Evolutionary conservation across 2,113 vertebrate species (phyloP), one percentile per base, ranked within the genome.

Genomic region (Hyperopisus bebe): DNA sequence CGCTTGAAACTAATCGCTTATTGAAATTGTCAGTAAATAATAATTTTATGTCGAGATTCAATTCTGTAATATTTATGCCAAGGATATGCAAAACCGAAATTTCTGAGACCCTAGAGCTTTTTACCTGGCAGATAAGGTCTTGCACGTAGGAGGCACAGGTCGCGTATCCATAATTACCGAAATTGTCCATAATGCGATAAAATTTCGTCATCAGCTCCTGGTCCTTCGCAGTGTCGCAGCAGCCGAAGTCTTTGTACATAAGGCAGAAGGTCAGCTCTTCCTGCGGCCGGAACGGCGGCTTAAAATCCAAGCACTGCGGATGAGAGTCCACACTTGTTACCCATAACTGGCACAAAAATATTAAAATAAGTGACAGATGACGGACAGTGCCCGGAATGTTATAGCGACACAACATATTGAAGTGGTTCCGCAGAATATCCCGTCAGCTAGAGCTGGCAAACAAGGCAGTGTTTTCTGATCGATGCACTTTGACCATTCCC

Each of bases 221-320:
- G 94, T 99, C 98, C 3, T 93, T 97, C 74, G 89, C 82, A 0
- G 86, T 90, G 8, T 97, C 95, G 90, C 98, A 99, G 96, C 98
- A 99, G 93, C 98, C 98, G 84, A 99, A 98, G 80, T 96, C 93
- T 66, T 94, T 94, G 94, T 98, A 99, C 94, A 96, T 97, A 0
- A 94, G 90, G 94, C 98, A 99, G 90, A 99, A 98, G 88, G 94
- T 90, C 88, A 99, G 96, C 92, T 96, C 95, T 88, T 90, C 90
- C 55, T 92, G 94, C 55, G 98, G 97, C 90, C 95, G 94, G 93
- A 98, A 99, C n/a, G 98, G 98, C 42, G 98, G 97, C 92, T 97
- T 98, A 92, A 98, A 99, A 92, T 99, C 98, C 96, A 99, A 91
- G 93, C 98, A 99, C 92, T 99, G 98, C 10, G 98, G 98, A 93